phyloP scores from a whole-genome alignment of 2,113 vertebrate genomes.

The Seriola quinqueradiata region DNA sequence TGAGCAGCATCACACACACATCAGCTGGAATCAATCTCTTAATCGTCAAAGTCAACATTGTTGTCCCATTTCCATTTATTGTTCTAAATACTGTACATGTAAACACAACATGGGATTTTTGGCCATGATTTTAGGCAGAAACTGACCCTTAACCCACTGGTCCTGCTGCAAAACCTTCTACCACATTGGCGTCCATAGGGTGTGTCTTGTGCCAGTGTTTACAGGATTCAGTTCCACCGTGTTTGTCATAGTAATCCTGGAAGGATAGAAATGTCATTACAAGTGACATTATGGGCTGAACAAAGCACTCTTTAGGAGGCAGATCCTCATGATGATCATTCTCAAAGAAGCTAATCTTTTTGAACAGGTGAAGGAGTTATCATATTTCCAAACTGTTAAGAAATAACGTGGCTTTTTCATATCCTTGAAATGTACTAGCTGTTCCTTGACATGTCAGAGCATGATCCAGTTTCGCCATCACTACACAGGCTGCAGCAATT shows the following conservation, averaged over 20 bases:
- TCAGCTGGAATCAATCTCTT: background rate
- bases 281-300: background rate
- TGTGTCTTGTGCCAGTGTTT: background rate
- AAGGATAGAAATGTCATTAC: background rate
- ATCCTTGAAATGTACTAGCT: background rate
- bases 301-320: background rate
- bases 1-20: conserved; percentile 40
- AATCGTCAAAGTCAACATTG: conserved; percentile 7
- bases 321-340: background rate
- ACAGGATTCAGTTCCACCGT: background rate
- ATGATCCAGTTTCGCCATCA: background rate
- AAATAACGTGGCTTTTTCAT: background rate
- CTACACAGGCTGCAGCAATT: background rate
- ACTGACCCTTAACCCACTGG: background rate
- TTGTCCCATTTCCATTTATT: background rate
- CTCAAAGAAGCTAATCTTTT: background rate
- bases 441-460: background rate
- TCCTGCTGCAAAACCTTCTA: background rate
- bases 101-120: background rate
- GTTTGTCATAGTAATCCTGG: background rate
- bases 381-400: background rate
- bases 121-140: background rate
- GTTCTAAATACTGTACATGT: background rate
- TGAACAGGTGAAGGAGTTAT: background rate
- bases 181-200: background rate